Evolutionary conservation across 2,888 invertebrate genomes (phyloP), one percentile per base, ranked within the genome.

Genomic region (Tetragonisca angustula): DNA sequence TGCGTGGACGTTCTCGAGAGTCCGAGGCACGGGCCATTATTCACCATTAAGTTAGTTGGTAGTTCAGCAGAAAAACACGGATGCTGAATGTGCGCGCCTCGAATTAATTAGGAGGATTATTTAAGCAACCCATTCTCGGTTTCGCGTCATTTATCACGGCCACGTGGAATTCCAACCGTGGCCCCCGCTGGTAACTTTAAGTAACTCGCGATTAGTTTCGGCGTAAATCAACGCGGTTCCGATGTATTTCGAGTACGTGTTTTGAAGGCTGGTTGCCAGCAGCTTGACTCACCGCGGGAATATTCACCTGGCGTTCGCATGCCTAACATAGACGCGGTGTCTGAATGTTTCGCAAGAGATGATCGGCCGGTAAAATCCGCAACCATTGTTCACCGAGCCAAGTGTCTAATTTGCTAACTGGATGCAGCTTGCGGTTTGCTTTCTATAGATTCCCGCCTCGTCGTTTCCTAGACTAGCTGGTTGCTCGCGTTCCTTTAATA

Each of bases 241-340:
- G 82, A 83, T 83, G 83, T 83, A 81, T 83, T 83, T 76, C 67
- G 75, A 76, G 82, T 74, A 21, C 54, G 67, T 71, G 75, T 72
- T 76, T 61, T 52, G 67, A 54, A 54, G 27, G 54, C 50, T 61
- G 43, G 49, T 59, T 83, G 83, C 83, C 83, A 83, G 82, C 59
- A 81, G 24, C 72, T 76, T 72, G 82, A 76, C 72, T 83, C 82
- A 76, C 27, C 68, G 13, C 68, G 71, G 62, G 72, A 76, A 67
- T 83, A 81, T 83, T 76, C 43, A 43, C 43, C 43, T 27, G 43
- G 36, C 19, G 50, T 43, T 61, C 71, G 49, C 75, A 61, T 52
- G 56, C 70, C 70, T 67, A 67, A 52, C 81, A 36, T 49, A 71
- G 67, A 76, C 56, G 11, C 61, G 67, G 54, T 56, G 75, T 71